Conservation (phyloP, 1,140 invertebrate species). For the Aradophagus sp. region DNA sequence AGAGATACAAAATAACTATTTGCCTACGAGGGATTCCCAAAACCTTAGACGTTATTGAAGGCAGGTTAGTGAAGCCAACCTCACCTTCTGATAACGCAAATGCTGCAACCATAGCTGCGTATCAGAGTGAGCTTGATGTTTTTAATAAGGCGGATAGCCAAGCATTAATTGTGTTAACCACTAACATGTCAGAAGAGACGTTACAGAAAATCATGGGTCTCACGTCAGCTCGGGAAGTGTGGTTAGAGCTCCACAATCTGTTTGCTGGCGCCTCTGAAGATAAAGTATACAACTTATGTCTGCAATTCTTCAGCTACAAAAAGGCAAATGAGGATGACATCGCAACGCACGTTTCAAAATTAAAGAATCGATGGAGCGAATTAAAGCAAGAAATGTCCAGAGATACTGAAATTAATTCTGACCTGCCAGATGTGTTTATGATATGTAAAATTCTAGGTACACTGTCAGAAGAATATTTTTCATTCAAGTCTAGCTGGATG, state of each 20-base stretch:
- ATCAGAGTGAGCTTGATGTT: constrained; percentile 2
- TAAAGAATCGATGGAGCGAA: constrained; percentile 21
- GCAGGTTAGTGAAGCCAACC: constrained; percentile 15
- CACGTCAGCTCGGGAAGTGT: constrained; percentile 6
- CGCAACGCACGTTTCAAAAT: constrained; percentile 25
- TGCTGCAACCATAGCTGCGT: not conserved
- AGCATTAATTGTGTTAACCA: constrained; percentile 15
- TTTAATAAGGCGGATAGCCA: constrained; percentile 25
- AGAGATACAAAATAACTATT: constrained; percentile 19
- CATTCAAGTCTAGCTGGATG: constrained; percentile 40
- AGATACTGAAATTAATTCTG: constrained; percentile 2
- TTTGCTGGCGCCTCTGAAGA: constrained; percentile 24
- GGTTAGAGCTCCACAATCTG: constrained; percentile 15
- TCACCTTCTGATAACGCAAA: not conserved
- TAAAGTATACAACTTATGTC: constrained; percentile 28
- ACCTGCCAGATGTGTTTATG: constrained; percentile 23
- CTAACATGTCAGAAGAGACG: constrained; percentile 31
- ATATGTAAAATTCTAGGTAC: constrained; percentile 28
- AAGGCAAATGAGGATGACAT: constrained; percentile 12
- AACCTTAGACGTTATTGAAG: constrained; percentile 13
- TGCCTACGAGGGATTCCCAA: constrained; percentile 16
- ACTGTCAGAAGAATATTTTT: constrained; percentile 25
- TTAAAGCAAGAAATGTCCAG: constrained; percentile 27
- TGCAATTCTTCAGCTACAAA: constrained; percentile 24
- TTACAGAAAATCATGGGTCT: constrained; percentile 32